Evolutionary conservation across 2,797 vertebrate species (phyloP).

Genomic region (Rhinoraja longicauda): DNA sequence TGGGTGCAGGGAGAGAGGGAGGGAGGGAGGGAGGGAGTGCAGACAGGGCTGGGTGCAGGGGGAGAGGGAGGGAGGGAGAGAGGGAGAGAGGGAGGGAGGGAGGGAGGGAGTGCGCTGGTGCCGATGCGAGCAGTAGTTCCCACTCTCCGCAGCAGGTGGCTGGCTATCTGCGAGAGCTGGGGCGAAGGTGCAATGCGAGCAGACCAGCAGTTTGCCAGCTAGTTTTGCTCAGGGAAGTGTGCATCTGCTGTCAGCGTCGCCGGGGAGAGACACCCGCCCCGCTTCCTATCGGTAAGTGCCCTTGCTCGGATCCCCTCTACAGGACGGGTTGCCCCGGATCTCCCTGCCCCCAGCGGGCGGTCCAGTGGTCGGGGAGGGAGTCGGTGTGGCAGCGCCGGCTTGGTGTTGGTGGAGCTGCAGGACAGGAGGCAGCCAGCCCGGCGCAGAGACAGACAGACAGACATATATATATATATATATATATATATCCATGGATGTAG

Average conservation of each 20-base stretch:
- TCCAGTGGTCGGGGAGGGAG: no score
- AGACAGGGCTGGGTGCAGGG: no score
- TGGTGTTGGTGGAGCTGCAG: no score
- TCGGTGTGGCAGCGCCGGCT: neutral
- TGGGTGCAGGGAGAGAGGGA: no score
- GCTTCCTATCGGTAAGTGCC: neutral
- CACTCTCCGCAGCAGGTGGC: slow-evolving; percentile 21
- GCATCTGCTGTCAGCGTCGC: neutral
- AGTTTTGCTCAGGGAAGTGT: neutral
- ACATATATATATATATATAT: no score
- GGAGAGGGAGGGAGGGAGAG: no score
- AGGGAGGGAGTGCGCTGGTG: no score
- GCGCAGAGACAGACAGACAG: no score
- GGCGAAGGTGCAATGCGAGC: neutral
- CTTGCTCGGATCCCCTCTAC: neutral
- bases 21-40: no score
- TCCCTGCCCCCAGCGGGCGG: neutral
- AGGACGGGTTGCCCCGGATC: neutral
- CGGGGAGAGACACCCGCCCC: neutral
- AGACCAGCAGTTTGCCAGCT: neutral
- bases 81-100: no score
- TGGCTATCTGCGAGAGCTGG: neutral
- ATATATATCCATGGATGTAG: no score
- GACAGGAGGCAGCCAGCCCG: neutral
- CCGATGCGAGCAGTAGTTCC: neutral